Evolutionary conservation across 2,797 vertebrate genomes (phyloP).

Genomic region (Euthynnus affinis): DNA sequence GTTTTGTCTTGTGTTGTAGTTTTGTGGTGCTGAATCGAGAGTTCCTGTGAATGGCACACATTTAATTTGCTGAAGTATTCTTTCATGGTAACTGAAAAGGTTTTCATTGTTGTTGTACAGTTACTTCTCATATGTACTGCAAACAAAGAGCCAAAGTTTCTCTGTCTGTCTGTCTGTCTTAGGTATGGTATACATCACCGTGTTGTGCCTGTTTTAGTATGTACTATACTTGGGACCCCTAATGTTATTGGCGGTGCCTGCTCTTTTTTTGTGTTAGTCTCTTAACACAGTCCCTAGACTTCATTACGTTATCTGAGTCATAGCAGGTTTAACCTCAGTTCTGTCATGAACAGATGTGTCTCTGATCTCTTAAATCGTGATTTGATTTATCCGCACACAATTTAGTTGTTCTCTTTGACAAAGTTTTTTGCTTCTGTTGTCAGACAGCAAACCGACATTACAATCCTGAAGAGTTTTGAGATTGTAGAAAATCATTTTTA

Average conservation of each 20-base stretch:
- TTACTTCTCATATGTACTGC: too few species aligned
- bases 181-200: background rate
- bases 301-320: too few species aligned
- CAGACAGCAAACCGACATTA: too few species aligned
- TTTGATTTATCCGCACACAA: background rate
- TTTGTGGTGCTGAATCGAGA: background rate
- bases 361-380: background rate
- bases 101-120: background rate
- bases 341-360: too few species aligned
- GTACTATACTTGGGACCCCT: too few species aligned
- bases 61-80: background rate
- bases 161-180: background rate
- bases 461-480: background rate
- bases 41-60: background rate
- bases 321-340: background rate
- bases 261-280: background rate
- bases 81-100: too few species aligned
- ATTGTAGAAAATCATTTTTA: background rate
- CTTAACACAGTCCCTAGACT: background rate
- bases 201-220: background rate
- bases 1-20: background rate
- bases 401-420: background rate
- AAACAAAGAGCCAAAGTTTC: background rate
- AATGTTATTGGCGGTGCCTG: background rate
- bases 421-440: too few species aligned